A percentile compares a stretch with the other conserved stretches of the same genome.
Evolutionary conservation across 1,140 invertebrate genomes (phyloP).

Genomic region (Holotrichia oblita): DNA sequence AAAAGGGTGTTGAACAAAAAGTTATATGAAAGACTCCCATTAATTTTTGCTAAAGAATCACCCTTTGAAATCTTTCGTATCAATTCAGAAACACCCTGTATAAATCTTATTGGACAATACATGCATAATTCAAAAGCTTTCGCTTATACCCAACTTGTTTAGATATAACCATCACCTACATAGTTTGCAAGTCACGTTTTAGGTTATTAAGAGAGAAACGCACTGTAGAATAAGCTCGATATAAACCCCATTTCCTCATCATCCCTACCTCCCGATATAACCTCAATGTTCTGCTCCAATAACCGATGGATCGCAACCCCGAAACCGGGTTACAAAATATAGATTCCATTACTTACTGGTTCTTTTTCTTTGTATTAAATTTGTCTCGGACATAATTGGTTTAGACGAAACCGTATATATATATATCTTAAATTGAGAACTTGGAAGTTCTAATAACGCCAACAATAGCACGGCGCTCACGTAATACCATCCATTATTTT

Average conservation of each 20-base stretch:
- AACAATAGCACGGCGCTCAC: slow-evolving; percentile 4
- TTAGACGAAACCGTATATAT: slow-evolving; percentile 35
- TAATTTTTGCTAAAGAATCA: too few species aligned
- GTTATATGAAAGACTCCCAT: too few species aligned
- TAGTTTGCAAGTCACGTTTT: background rate
- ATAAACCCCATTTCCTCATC: background rate
- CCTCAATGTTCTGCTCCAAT: background rate
- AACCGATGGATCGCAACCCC: background rate
- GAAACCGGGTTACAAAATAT: slow-evolving; percentile 20
- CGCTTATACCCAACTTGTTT: too few species aligned
- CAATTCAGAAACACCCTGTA: too few species aligned
- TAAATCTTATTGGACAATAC: background rate
- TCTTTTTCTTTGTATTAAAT: slow-evolving; percentile 27
- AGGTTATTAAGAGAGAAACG: background rate
- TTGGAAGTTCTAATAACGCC: background rate
- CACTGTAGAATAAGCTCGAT: background rate
- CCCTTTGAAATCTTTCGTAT: too few species aligned
- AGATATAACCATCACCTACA: background rate
- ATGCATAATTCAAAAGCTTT: background rate
- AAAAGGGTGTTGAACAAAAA: too few species aligned
- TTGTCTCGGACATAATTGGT: slow-evolving; percentile 36
- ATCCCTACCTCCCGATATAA: background rate
- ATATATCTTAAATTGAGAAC: slow-evolving; percentile 20
- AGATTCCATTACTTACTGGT: slow-evolving; percentile 31
- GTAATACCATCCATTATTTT: slow-evolving; percentile 20